Evolutionary conservation across 2,113 vertebrate species (phyloP), one percentile per base, ranked within the genome.

Genomic region (Oophaga pumilio): DNA sequence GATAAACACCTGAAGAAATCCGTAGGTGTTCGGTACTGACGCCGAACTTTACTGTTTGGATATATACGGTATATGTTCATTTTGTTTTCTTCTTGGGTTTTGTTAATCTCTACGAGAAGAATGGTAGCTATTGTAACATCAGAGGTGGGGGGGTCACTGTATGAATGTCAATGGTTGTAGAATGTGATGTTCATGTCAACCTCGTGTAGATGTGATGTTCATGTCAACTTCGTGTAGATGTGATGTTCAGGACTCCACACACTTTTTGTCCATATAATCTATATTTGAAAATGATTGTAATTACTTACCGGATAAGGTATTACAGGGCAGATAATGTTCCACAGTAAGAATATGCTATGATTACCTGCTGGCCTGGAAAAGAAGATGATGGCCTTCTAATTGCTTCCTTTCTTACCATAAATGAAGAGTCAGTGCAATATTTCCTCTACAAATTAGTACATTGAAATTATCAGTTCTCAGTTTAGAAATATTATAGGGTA

Each of bases 401-500:
- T 87, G 78, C 50, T 81, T 87, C 60, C 78, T 53, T 79, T 74
- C 80, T 77, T 57, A 60, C 53, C 6, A 80, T 71, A 87, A 87
- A 81, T 80, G 84, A 66, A 52, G 43, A 49, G 74, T 86, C 59
- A 53, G 28, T 28, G 64, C 15, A 33, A 81, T 71, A 78, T 53
- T 87, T 81, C 62, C 49, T 71, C 1, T 22, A 71, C 77, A 87
- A 81, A 82, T 74, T 79, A 87, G 78, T 56, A 64, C 62, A 87
- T 82, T 86, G n/a, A 78, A 86, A 86, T 26, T 24, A 86, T 50
- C 74, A 66, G 24, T 85, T n/a, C 28, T 43, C 6, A 76, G 52
- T 26, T 62, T 33, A 76, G 50, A 62, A 24, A 85, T 22, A 77
- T 64, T 60, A 53, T 26, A 77, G 50, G 28, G 59, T 76, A 86